Percentiles rank a stretch among this genome's conserved stretches.
Conservation (phyloP, 2,797 vertebrate species). For the Halcyon leucocephala region DNA sequence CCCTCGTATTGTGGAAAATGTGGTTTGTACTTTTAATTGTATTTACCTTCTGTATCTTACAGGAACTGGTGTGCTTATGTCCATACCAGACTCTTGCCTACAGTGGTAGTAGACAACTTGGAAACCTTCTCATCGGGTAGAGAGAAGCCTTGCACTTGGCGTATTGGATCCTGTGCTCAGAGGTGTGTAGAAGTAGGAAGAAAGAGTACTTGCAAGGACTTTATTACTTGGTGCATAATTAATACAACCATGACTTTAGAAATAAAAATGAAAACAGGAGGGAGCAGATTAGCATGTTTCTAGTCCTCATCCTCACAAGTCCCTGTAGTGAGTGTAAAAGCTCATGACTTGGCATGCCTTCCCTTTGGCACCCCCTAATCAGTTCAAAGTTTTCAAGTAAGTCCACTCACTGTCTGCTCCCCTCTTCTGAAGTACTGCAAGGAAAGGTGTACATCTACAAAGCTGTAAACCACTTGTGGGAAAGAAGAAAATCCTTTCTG, state of each 20-base stretch:
- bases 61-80: slow-evolving; percentile 87
- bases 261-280: neutral
- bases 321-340: neutral
- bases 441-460: neutral
- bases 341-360: neutral
- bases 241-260: neutral
- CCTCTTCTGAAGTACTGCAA: neutral
- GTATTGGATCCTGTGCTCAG: slow-evolving; percentile 70
- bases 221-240: neutral
- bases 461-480: neutral
- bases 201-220: neutral
- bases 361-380: neutral
- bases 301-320: neutral
- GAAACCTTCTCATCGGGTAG: slow-evolving; percentile 67
- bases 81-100: slow-evolving; percentile 79
- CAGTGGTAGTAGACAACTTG: slow-evolving; percentile 73
- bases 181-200: slow-evolving; percentile 64
- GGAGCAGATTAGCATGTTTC: neutral
- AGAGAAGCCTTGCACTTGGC: slow-evolving; percentile 71
- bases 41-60: neutral
- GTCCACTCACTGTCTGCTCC: neutral
- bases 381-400: neutral
- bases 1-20: neutral
- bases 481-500: neutral
- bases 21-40: neutral